A percentile compares a stretch with the other conserved stretches of the same genome.
Evolutionary conservation across 1,140 invertebrate species (phyloP).

Genomic region (Drosophila takahashii): DNA sequence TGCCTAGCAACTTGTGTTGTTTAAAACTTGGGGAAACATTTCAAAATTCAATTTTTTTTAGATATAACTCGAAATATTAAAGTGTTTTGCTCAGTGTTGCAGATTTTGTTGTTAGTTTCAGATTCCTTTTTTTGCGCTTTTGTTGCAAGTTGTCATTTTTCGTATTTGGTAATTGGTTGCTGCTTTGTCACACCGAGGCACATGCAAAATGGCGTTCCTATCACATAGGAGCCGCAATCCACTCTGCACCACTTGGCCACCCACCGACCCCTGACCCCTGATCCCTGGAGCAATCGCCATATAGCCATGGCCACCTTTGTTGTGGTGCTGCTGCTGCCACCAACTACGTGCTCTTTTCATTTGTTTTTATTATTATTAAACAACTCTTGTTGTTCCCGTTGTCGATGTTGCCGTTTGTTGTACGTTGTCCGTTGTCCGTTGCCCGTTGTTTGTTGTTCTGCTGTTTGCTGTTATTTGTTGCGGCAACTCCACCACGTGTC

Average conservation of each 20-base stretch:
- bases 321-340: slow-evolving; percentile 28
- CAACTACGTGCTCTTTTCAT: slow-evolving; percentile 79
- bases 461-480: slow-evolving; percentile 60
- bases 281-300: slow-evolving; percentile 13
- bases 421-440: slow-evolving; percentile 42
- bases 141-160: slow-evolving; percentile 80
- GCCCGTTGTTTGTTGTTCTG: slow-evolving; percentile 38
- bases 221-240: slow-evolving; percentile 54
- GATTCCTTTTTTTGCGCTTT: slow-evolving; percentile 24
- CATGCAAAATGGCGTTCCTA: slow-evolving; percentile 76
- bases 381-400: slow-evolving; percentile 65
- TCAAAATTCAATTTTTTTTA: too few species aligned
- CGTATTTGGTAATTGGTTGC: slow-evolving; percentile 81
- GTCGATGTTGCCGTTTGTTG: slow-evolving; percentile 14
- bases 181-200: slow-evolving; percentile 74
- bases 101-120: slow-evolving; percentile 25
- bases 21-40: too few species aligned
- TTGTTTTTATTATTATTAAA: slow-evolving; percentile 83
- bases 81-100: slow-evolving; percentile 10
- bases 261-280: slow-evolving; percentile 7
- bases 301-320: slow-evolving; percentile 28
- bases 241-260: slow-evolving; percentile 11
- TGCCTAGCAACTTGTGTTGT: too few species aligned
- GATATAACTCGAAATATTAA: neutral
- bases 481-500: slow-evolving; percentile 70